phyloP scores from a whole-genome alignment of 2,113 vertebrate genomes.

The Typhlomys cinereus region DNA sequence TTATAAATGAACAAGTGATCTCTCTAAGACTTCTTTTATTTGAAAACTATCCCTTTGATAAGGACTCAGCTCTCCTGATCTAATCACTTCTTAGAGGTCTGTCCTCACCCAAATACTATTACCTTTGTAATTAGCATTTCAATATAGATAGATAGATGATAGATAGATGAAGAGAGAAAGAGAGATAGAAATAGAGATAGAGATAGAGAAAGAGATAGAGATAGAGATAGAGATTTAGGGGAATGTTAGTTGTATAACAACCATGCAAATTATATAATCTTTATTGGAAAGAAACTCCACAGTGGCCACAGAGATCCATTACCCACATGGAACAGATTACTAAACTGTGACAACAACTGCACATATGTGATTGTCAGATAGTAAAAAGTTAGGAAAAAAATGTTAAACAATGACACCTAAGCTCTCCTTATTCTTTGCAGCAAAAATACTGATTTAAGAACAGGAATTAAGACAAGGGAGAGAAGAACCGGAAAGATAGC shows the following conservation, averaged over 20 bases:
- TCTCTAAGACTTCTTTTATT: not conserved
- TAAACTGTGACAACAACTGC: not conserved
- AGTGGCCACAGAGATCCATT: not conserved
- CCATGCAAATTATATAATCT: not conserved
- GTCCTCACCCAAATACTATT: not conserved
- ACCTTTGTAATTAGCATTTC: not conserved
- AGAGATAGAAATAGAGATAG: no score
- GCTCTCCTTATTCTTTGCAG: not conserved
- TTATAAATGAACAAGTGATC: not conserved
- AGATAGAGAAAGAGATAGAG: no score
- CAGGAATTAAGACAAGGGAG: no score
- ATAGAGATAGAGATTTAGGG: not conserved
- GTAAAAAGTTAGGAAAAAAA: conserved; percentile 13
- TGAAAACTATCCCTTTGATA: not conserved
- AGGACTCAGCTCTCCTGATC: not conserved
- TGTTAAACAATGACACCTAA: not conserved
- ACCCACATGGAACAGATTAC: not conserved
- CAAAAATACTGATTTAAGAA: no score
- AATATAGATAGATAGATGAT: not conserved
- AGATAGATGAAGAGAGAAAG: no score
- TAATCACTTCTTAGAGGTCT: not conserved
- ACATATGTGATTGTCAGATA: not conserved
- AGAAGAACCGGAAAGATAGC: no score
- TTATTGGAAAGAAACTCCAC: not conserved
- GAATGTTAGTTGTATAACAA: not conserved